Evolutionary conservation across 2,888 invertebrate species (phyloP), one percentile per base, ranked within the genome.

Genomic region (Cepaea hortensis): DNA sequence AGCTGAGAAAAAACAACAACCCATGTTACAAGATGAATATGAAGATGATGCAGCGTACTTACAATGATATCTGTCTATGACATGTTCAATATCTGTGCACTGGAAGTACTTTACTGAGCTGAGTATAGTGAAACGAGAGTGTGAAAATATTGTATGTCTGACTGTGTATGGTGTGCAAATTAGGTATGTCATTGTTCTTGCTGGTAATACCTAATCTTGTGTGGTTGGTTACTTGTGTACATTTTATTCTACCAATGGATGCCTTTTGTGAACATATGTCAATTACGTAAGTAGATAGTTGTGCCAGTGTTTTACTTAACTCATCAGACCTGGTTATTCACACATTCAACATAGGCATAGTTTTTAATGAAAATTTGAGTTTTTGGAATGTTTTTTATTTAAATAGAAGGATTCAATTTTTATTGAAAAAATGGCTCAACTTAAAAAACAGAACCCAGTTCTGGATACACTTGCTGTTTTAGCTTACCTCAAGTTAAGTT

Each of bases 1-100:
- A 87, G 93, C 91, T 20, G 89, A 92, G 70, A 91, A 92, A 85
- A 93, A 92, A 87, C 90, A 91, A 81, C 91, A 91, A 79, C 90
- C 91, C 15, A 84, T 88, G 88, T 79, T 88, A 35, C 87, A 88
- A 46, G 90, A 90, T 46, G 85, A 86, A 81, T 87, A 88, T 13
- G 88, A 88, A 20, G 85, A 85, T 48, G 85, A 82, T 70, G 55
- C 23, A 50, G 72, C 82, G 55, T 82, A 82, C 72, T 70, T 50
- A 61, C 61, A 79, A 15, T 35, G 35, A 23, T 13, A 62, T 61
- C 79, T 55, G 20, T 55, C 23, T 55, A 77, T 77, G 55, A 77
- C 77, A 77, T 55, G 46, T 77, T n/a, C 6, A 77, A 77, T 61
- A 77, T 55, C 61, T n/a, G 50, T 77, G 61, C 55, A n/a, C 23